A percentile compares a stretch with the other conserved stretches of the same genome.
Evolutionary conservation across 2,888 invertebrate species (phyloP).

Genomic region (Pollenia angustigena): DNA sequence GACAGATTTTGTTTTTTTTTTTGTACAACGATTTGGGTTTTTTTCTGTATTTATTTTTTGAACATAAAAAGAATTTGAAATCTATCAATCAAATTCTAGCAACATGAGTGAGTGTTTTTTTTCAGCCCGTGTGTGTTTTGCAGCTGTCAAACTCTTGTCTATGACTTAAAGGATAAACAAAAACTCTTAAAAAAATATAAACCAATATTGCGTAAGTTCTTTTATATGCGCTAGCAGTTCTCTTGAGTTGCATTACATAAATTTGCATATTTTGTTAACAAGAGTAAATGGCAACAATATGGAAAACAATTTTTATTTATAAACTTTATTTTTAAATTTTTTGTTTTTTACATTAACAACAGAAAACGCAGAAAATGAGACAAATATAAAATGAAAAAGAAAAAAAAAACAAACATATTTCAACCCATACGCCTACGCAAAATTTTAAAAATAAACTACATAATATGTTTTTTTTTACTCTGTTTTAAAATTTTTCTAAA

Average conservation of each 20-base stretch:
- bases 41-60: slow-evolving; percentile 13
- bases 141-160: slow-evolving; percentile 65
- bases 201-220: slow-evolving; percentile 69
- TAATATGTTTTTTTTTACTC: slow-evolving; percentile 30
- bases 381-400: slow-evolving; percentile 45
- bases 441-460: slow-evolving; percentile 64
- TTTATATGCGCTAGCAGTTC: slow-evolving; percentile 23
- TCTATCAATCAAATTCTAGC: slow-evolving; percentile 70
- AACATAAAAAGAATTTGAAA: slow-evolving; percentile 68
- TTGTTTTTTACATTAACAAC: slow-evolving; percentile 19
- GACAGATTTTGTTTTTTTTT: slow-evolving; percentile 67
- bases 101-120: slow-evolving; percentile 55
- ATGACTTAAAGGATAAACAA: slow-evolving; percentile 40
- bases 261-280: slow-evolving; percentile 73
- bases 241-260: slow-evolving; percentile 65
- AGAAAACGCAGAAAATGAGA: slow-evolving; percentile 62
- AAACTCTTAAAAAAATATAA: slow-evolving; percentile 36
- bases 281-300: slow-evolving; percentile 60
- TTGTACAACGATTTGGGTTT: slow-evolving; percentile 12
- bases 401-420: slow-evolving; percentile 38
- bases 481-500: slow-evolving; percentile 13
- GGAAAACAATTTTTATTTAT: slow-evolving; percentile 60
- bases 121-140: slow-evolving; percentile 9
- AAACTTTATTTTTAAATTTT: slow-evolving; percentile 23
- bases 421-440: slow-evolving; percentile 71